Evolutionary conservation across 2,888 invertebrate genomes (phyloP).

Genomic region (Pinctada fucata): DNA sequence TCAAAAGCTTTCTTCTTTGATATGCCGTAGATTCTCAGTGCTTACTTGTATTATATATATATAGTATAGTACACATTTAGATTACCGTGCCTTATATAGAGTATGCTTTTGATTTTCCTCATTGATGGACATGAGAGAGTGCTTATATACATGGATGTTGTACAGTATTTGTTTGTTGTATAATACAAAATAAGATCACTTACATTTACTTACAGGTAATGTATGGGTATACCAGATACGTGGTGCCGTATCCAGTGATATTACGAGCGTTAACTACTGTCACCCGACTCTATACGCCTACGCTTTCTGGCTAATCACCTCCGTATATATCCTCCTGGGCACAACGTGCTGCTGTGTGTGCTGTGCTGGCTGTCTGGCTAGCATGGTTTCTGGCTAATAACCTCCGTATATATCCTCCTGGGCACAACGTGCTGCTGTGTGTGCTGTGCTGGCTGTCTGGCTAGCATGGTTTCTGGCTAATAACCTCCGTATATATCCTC

Average conservation of each 20-base stretch:
- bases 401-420: conserved; percentile 81
- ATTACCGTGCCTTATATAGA: neutral
- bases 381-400: conserved; percentile 84
- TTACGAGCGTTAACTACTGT: conserved; percentile 80
- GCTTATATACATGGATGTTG: neutral
- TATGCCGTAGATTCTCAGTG: no score
- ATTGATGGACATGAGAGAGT: neutral
- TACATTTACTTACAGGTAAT: conserved; percentile 79
- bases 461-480: conserved; percentile 82
- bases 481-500: conserved; percentile 82
- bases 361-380: no score
- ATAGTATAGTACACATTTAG: no score
- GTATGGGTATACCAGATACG: conserved; percentile 85
- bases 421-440: conserved; percentile 66
- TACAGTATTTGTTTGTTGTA: neutral
- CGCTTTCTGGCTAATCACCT: conserved; percentile 84
- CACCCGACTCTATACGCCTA: conserved; percentile 83
- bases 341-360: conserved; percentile 48
- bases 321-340: conserved; percentile 81
- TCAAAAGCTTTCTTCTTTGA: no score
- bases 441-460: no score
- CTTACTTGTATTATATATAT: no score
- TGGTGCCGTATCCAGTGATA: conserved; percentile 79
- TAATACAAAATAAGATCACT: neutral
- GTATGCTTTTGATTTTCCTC: neutral